Evolutionary conservation across 92 coral and sea anemone genomes (phyloP), one percentile per base, ranked within the genome.

Genomic region (Plumapathes pennacea): DNA sequence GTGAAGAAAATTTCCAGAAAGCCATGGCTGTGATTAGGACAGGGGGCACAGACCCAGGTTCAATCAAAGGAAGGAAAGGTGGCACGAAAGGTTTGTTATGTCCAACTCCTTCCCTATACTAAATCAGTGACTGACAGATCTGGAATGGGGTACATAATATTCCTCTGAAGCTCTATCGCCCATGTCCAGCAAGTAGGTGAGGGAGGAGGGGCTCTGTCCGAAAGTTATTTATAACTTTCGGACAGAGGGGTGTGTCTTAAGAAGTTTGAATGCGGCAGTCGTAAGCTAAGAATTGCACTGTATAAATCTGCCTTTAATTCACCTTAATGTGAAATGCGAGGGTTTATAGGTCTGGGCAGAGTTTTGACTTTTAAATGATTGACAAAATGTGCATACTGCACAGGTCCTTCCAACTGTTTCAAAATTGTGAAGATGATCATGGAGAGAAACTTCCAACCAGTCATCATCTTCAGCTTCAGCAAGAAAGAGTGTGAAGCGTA

Each of bases 391-490:
- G 15, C 7, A 45, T 9, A 44, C 19, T 45, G 46, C 41, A 7
- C 55, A 92, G 98, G 98, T 11, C 98, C 98, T 18, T 92, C 98
- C 46, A 92, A 84, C 75, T 76, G 87, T 54, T 92, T 92, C 67
- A 92, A 88, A 62, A 92, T 92, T 8, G 98, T 92, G 57, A 92
- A 92, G 82, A 92, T 92, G 98, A 88, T 92, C 23, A 92, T 92
- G 98, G 98, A 92, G 63, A 74, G 98, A 48, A 92, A 75, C 54
- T 92, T 92, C 51, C 98, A 92, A 54, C 98, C 98, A n/a, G 98
- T 92, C 37, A 92, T 92, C 24, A 89, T 92, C 45, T 92, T 92
- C 53, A 92, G 98, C 76, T 92, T 92, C 65, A 92, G 98, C 58
- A 92, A 92, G 80, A 92, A 88, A 56, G 98, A 92, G 61, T 92